These are phyloP conservation scores for Margarornis squamiger DNA, from an alignment of 2,797 vertebrate genomes.

Conservation along the genomic window DNA sequence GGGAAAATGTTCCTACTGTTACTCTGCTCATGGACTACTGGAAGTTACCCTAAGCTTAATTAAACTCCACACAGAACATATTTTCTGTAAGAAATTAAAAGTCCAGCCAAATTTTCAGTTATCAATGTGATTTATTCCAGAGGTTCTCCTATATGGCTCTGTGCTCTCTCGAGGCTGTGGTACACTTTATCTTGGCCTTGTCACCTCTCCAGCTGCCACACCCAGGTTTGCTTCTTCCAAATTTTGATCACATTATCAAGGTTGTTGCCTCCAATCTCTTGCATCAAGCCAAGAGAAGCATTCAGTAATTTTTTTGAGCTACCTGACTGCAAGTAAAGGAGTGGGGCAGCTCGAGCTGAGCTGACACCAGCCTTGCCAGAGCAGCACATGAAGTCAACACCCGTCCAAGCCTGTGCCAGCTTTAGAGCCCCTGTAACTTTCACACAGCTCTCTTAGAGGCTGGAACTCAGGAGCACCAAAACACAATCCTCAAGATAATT, in stretches of 20 bases:
- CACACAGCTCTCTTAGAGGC: background rate
- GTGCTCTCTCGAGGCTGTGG: background rate
- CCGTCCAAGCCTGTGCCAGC: background rate
- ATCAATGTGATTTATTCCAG: background rate
- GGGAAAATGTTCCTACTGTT: background rate
- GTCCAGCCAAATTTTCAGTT: background rate
- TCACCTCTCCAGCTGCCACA: background rate
- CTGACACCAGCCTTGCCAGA: background rate
- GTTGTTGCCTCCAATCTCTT: background rate
- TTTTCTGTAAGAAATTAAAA: background rate
- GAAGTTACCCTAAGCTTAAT: background rate
- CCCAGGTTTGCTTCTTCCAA: background rate
- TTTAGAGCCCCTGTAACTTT: background rate
- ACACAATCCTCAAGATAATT: background rate
- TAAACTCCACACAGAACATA: background rate
- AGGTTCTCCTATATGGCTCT: background rate
- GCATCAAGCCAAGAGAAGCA: background rate
- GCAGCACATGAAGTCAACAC: background rate
- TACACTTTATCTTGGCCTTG: background rate
- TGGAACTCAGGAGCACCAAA: background rate
- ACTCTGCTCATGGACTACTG: background rate
- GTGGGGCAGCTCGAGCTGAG: fast-evolving
- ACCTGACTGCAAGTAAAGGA: background rate
- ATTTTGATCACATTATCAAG: background rate
- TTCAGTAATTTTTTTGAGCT: background rate